Percentiles rank a stretch among this genome's conserved stretches.
These are phyloP conservation scores for Diplodus puntazzo DNA, from an alignment of 2,797 vertebrate genomes.

Conservation along the genomic window DNA sequence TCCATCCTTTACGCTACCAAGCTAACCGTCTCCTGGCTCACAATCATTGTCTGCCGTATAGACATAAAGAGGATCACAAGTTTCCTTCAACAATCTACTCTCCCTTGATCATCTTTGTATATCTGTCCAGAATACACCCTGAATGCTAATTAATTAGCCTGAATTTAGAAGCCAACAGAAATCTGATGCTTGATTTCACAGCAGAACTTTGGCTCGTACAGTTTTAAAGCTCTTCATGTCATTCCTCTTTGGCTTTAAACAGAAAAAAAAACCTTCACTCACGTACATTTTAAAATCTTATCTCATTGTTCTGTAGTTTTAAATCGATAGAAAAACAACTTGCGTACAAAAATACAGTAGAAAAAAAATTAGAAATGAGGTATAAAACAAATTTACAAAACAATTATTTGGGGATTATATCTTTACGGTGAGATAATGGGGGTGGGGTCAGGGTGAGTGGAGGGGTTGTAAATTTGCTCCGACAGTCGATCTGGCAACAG, in stretches of 20 bases:
- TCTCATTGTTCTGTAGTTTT: slow-evolving; percentile 65
- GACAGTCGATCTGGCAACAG: slow-evolving; percentile 36
- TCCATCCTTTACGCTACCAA: neutral
- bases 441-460: slow-evolving; percentile 20
- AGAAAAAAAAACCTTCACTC: slow-evolving; percentile 31
- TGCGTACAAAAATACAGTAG: slow-evolving; percentile 85
- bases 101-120: neutral
- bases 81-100: neutral
- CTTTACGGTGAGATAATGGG: slow-evolving; percentile 59
- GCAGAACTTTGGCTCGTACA: slow-evolving; percentile 35
- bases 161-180: neutral
- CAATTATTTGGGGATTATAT: slow-evolving; percentile 78
- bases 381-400: slow-evolving; percentile 90
- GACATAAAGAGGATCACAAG: neutral
- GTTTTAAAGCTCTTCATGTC: slow-evolving; percentile 31
- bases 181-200: slow-evolving; percentile 32
- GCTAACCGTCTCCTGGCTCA: neutral
- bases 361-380: slow-evolving; percentile 83
- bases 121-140: neutral
- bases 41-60: neutral
- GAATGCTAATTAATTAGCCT: neutral
- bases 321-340: slow-evolving; percentile 61
- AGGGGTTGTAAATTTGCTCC: slow-evolving; percentile 60
- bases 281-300: slow-evolving; percentile 36
- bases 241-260: slow-evolving; percentile 42